Evolutionary conservation across 2,888 invertebrate species (phyloP), one percentile per base, ranked within the genome.

Genomic region (Nysson spinosus): DNA sequence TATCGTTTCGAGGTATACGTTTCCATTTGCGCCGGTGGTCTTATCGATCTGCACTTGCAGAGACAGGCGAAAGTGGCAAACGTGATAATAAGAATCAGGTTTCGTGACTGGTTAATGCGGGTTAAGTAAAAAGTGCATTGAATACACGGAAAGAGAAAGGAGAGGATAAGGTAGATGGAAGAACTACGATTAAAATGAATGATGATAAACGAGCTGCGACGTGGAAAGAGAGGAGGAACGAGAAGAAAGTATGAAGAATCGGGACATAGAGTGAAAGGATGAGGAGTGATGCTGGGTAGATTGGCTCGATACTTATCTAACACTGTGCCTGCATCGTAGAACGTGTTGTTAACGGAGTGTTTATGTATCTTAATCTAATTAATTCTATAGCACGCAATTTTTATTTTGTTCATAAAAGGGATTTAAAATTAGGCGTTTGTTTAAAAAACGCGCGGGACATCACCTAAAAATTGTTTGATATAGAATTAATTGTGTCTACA

Each of bases 11-110:
- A 5, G 34, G 16, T 57, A 50, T 46, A 66, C 58, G 56, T 66
- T 72, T 69, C 66, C 60, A 66, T 72, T 69, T 69, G 49, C 35
- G 55, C 57, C 35, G 69, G 32, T 62, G 69, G 69, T 66, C 66
- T 58, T 58, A 71, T 71, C 55, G 71, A 58, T 69, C 58, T 24
- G 20, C 57, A 14, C 34, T 26, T 11, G 35, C 28, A 26, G 14
- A 4, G 32, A 34, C 17, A 32, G 39, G 46, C 16, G 26, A n/a
- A 9, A 24, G 2, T 7, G 22, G 44, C 52, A 14, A 20, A 39
- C 24, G 24, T 40, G 20, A n/a, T 54, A 44, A 49, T 43, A 50
- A 50, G 49, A 54, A 60, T 44, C 50, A 44, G 44, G 32, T 60
- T 60, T 54, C 54, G 47, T 44, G 44, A 20, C 24, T 24, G 16